These are phyloP conservation scores for Pipistrellus pipistrellus DNA, from an alignment of 2,797 vertebrate species.

Conservation along the genomic window DNA sequence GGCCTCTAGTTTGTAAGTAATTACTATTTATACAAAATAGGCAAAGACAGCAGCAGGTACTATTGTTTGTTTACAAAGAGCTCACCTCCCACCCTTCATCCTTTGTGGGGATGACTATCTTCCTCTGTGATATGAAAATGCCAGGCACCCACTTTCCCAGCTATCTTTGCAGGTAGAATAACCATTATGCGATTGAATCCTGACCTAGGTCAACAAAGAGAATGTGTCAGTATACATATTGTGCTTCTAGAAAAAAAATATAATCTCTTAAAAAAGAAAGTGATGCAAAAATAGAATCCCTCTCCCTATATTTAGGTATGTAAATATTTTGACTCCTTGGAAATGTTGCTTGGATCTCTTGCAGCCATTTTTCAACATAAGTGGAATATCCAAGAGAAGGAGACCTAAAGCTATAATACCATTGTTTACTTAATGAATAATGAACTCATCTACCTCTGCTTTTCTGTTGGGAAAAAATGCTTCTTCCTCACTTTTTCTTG, in stretches of 20 bases:
- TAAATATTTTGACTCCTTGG: not conserved
- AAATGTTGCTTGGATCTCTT: not conserved
- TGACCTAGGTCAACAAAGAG: not conserved
- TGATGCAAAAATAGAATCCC: not conserved
- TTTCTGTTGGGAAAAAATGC: not conserved
- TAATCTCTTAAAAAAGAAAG: not conserved
- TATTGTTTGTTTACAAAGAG: not conserved
- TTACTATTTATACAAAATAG: not conserved
- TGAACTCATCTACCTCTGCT: not conserved
- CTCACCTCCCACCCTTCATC: not conserved
- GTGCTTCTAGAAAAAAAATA: not conserved
- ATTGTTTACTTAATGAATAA: not conserved
- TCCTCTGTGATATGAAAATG: not conserved
- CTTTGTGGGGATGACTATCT: not conserved
- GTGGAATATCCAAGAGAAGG: not conserved
- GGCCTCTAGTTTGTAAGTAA: not conserved
- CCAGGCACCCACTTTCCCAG: not conserved
- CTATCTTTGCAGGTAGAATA: not conserved
- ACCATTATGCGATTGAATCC: not conserved
- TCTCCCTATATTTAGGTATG: not conserved
- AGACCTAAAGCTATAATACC: not conserved
- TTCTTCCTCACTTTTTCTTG: not conserved
- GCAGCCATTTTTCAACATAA: not conserved
- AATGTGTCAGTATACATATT: not conserved
- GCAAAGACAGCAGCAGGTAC: not conserved